A percentile compares a stretch with the other conserved stretches of the same genome.
Evolutionary conservation across 2,888 invertebrate species (phyloP).

Genomic region (Ophion obscuratus): DNA sequence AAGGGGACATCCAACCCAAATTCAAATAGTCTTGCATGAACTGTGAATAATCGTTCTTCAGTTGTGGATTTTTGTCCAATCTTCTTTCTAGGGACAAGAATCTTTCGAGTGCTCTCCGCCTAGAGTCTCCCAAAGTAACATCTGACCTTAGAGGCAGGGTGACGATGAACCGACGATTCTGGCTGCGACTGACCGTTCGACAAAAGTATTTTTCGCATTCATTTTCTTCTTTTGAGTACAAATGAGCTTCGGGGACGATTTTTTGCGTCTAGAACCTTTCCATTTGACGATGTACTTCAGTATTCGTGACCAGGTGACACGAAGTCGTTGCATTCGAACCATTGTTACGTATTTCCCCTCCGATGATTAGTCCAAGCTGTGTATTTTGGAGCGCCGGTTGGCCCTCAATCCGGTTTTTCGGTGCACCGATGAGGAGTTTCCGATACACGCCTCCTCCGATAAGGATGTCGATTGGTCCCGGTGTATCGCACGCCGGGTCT

Average conservation of each 20-base stretch:
- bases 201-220: slow-evolving; percentile 50
- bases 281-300: slow-evolving; percentile 20
- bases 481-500: slow-evolving; percentile 30
- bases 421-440: slow-evolving; percentile 30
- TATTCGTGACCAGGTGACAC: slow-evolving; percentile 11
- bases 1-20: slow-evolving; percentile 49
- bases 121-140: slow-evolving; percentile 55
- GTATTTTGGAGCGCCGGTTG: slow-evolving; percentile 61
- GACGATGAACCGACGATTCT: slow-evolving; percentile 59
- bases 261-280: slow-evolving; percentile 60
- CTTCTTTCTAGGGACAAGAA: slow-evolving; percentile 52
- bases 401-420: slow-evolving; percentile 26
- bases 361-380: slow-evolving; percentile 58
- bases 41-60: too few species aligned
- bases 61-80: background rate
- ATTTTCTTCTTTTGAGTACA: slow-evolving; percentile 41
- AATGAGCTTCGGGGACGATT: slow-evolving; percentile 24
- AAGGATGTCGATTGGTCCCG: slow-evolving; percentile 34
- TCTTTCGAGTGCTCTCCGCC: slow-evolving; percentile 43
- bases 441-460: slow-evolving; percentile 28
- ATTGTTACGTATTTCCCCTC: slow-evolving; percentile 47
- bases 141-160: slow-evolving; percentile 52
- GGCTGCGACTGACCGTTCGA: slow-evolving; percentile 40
- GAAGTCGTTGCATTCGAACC: background rate
- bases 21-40: slow-evolving; percentile 46